Base-by-base conservation (phyloP, 2,113 vertebrate genomes). In the Lampris incognitus region DNA sequence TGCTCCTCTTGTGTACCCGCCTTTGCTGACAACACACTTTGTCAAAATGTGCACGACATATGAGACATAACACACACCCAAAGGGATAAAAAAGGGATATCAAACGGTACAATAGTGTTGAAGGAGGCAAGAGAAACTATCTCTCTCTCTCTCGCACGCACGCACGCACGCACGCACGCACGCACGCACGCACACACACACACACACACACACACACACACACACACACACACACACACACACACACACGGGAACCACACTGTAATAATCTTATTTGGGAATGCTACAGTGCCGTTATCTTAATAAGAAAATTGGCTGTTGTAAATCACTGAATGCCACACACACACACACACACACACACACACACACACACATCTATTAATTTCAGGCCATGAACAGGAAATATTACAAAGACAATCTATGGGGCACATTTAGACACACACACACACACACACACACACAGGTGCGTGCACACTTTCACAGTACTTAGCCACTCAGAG, bases 361-460 rank as follows among this genome's bases (percentile, higher is more conserved):
- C 55, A 48, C 65, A 72, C 68, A 68, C 69, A 76, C 72, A 77
- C 83, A 78, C 49, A 57, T 38, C 51, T 60, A 36, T 41, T 13
- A 63, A 2, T 5, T 46, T 46, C 7, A 46, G 44, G 5, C n/a
- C 39, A 5, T 38, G 8, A 2, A 59, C 37, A 38, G 57, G 6
- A 59, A 54, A 10, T 54, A 10, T 24, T 24, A 24, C 24, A 24
- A 24, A 24, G 24, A 24, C 24, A 24, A 24, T 24, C 24, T 24
- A n/a, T 54, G 9, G 51, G 13, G 9, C 24, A 38, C 56, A 58
- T 4, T 1, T 37, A 39, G 10, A 7, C 24, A 4, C 6, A 58
- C 56, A 48, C 67, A 49, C 24, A 38, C 49, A 54, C 42, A 13
- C 50, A 40, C 51, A 46, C 42, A 46, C 41, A 24, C 62, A 65